Conservation (phyloP, 1,140 invertebrate species). For the Zaprionus kolodkinae region DNA sequence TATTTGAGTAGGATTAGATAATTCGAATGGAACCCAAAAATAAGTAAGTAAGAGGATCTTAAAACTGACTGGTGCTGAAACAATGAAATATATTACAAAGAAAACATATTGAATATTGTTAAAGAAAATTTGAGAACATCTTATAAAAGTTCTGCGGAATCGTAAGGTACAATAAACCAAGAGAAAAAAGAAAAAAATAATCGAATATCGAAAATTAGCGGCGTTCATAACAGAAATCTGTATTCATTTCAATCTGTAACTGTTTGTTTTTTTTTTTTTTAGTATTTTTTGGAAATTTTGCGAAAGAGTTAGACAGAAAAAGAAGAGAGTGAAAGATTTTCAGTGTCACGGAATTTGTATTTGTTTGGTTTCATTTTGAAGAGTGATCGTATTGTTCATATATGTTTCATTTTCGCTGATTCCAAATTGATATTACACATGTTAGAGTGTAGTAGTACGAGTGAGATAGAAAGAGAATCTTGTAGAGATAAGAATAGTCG, state of each 20-base stretch:
- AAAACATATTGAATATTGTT: slow-evolving; percentile 50
- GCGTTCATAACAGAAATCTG: slow-evolving; percentile 67
- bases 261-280: slow-evolving; percentile 46
- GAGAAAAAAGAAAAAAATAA: slow-evolving; percentile 11
- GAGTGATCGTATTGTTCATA: slow-evolving; percentile 43
- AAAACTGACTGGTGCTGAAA: slow-evolving; percentile 72
- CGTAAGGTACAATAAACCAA: slow-evolving; percentile 45
- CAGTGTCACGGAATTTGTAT: slow-evolving; percentile 62
- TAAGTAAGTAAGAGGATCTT: slow-evolving; percentile 48
- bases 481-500: slow-evolving; percentile 19
- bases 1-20: slow-evolving; percentile 70
- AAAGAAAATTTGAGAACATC: slow-evolving; percentile 54
- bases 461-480: slow-evolving; percentile 32
- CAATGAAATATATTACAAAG: slow-evolving; percentile 67
- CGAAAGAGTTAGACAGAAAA: slow-evolving; percentile 71
- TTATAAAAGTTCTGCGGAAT: slow-evolving; percentile 71
- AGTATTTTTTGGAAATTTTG: slow-evolving; percentile 51
- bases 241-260: slow-evolving; percentile 32
- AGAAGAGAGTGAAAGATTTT: slow-evolving; percentile 72
- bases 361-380: slow-evolving; percentile 35
- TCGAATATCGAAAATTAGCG: slow-evolving; percentile 59
- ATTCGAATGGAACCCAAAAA: slow-evolving; percentile 61
- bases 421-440: slow-evolving; percentile 25
- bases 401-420: slow-evolving; percentile 41
- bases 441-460: slow-evolving; percentile 16